Evolutionary conservation across 1,140 invertebrate species (phyloP).

Genomic region (Helicoverpa zea): DNA sequence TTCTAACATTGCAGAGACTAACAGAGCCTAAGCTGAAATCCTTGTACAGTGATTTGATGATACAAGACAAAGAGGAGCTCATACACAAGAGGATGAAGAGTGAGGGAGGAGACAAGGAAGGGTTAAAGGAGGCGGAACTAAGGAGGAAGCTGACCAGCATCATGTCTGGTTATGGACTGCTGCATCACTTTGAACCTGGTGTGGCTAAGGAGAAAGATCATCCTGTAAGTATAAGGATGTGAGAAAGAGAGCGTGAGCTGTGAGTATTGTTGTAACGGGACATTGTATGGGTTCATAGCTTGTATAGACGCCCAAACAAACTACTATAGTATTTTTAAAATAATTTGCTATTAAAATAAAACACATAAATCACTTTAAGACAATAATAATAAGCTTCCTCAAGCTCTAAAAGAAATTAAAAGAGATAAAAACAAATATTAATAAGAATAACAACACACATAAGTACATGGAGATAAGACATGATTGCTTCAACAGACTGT

Average conservation of each 20-base stretch:
- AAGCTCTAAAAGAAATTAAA: not conserved
- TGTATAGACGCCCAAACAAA: too few species aligned
- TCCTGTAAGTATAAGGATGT: slow-evolving; percentile 73
- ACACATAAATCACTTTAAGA: not conserved
- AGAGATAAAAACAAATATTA: not conserved
- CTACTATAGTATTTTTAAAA: too few species aligned
- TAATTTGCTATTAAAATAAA: not conserved
- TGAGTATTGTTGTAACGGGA: too few species aligned
- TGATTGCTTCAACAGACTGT: slow-evolving; percentile 19
- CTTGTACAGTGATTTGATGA: slow-evolving; percentile 94
- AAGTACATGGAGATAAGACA: slow-evolving; percentile 32
- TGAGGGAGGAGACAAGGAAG: slow-evolving; percentile 95
- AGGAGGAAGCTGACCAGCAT: slow-evolving; percentile 93
- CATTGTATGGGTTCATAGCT: too few species aligned
- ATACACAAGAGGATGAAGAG: slow-evolving; percentile 93
- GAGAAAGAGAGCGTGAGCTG: too few species aligned
- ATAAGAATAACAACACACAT: not conserved
- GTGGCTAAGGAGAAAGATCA: slow-evolving; percentile 87
- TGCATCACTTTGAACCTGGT: slow-evolving; percentile 92
- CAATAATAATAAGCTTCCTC: not conserved
- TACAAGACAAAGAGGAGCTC: slow-evolving; percentile 97
- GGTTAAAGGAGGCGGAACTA: slow-evolving; percentile 93
- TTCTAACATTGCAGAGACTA: slow-evolving; percentile 88
- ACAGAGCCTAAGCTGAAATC: slow-evolving; percentile 94
- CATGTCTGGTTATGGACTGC: slow-evolving; percentile 93